Evolutionary conservation across 2,888 invertebrate species (phyloP), one percentile per base, ranked within the genome.

Genomic region (Athripsodes cinereus): DNA sequence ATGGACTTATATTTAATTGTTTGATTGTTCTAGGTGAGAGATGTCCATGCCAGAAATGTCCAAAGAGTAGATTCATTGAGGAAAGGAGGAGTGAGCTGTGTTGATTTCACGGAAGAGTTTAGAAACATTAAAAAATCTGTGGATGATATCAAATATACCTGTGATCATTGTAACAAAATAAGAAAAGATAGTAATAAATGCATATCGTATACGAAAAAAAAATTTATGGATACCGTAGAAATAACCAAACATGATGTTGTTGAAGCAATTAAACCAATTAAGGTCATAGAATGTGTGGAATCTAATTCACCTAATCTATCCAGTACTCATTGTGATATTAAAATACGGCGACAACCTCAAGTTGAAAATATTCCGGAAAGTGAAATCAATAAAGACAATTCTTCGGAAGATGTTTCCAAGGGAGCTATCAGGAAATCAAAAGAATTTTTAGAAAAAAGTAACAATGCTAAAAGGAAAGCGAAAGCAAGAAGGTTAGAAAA

Each of bases 401-500:
- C 76, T 67, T 58, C 46, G 11, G 60, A 59, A 10, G 60, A 53
- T 6, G 46, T 52, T 2, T 58, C 60, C 0, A 61, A 63, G 52
- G 63, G 61, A 16, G 61, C 61, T 8, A 60, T 52, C 20, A 63
- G 55, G 46, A 63, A 63, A 51, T 40, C 48, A 16, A 63, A 62
- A 52, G 60, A 62, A 18, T 11, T 22, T 16, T 16, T 21, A 10
- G 61, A 63, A 19, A 63, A 56, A 56, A 76, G 53, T 74, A 62
- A 62, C 64, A 75, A 75, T 49, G 26, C 55, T 26, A 79, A 78
- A 65, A 76, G 78, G 67, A 79, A 79, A 68, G 66, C 70, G 0
- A 79, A 79, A 64, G 72, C 75, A 1, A 72, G 78, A 66, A 70
- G 79, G 54, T 66, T 79, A 59, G 79, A 79, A 67, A 70, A 78